phyloP scores from a whole-genome alignment of 1,140 invertebrate genomes.

The Drosophila repleta region DNA sequence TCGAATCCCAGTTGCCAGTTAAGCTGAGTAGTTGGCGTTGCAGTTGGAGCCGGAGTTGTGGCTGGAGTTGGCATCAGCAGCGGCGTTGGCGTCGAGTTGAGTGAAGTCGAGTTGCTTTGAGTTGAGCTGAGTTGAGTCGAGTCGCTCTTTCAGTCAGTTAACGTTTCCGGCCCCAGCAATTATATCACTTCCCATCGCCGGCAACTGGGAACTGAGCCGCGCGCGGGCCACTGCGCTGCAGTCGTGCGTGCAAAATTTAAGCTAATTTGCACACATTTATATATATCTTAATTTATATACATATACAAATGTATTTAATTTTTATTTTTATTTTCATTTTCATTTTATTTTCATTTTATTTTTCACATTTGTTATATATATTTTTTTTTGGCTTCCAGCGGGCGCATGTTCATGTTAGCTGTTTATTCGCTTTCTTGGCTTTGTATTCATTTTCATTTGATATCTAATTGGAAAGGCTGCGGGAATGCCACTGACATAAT shows the following conservation, averaged over 20 bases:
- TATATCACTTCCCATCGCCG: constrained; percentile 75
- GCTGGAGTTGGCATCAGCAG: no score
- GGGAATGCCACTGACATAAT: constrained; percentile 36
- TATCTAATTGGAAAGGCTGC: constrained; percentile 28
- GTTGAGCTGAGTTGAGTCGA: constrained; percentile 48
- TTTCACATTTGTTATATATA: not conserved
- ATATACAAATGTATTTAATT: not conserved
- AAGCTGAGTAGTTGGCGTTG: no score
- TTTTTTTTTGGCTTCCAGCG: no score
- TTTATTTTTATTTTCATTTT: constrained; percentile 5
- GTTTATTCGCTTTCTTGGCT: constrained; percentile 33
- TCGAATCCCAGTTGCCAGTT: constrained; percentile 5
- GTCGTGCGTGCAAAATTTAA: constrained; percentile 75
- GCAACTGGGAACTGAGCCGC: constrained; percentile 31
- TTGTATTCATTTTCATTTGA: constrained; percentile 36
- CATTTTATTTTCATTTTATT: constrained; percentile 9
- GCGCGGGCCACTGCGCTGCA: constrained; percentile 52
- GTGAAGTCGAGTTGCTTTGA: constrained; percentile 10
- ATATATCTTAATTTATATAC: constrained; percentile 1
- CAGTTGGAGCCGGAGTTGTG: no score
- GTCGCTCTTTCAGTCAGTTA: constrained; percentile 74
- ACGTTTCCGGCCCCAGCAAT: constrained; percentile 76
- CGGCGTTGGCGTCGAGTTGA: no score
- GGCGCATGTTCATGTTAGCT: constrained; percentile 19
- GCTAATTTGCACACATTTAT: constrained; percentile 66